phyloP scores from a whole-genome alignment of 2,797 vertebrate genomes.

The Clarias pachynema region DNA sequence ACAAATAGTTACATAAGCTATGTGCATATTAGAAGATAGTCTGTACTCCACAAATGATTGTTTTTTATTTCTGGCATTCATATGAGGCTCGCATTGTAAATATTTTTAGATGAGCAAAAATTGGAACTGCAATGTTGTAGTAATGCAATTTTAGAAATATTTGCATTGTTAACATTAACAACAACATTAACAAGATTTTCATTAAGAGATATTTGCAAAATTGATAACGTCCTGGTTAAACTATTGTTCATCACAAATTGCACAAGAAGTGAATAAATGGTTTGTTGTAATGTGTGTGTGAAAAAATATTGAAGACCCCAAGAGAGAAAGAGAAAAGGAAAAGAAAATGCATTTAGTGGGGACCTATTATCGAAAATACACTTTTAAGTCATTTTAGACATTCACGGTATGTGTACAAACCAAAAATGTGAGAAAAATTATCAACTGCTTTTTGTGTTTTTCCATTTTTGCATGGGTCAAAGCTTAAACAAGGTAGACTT shows the following conservation, averaged over 20 bases:
- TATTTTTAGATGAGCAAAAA: constrained; percentile 3
- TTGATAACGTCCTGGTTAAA: neutral
- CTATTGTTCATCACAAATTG: neutral
- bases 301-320: neutral
- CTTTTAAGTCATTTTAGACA: no score
- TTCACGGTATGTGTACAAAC: no score
- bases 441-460: no score
- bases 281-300: neutral
- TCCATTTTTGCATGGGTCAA: no score
- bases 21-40: neutral
- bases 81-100: neutral
- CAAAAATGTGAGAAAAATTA: no score
- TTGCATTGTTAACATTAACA: neutral
- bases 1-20: neutral
- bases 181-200: no score
- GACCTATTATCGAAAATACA: no score
- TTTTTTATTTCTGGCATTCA: neutral
- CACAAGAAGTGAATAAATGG: neutral
- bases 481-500: no score
- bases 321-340: neutral
- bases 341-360: neutral
- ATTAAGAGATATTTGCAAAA: neutral
- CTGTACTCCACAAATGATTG: neutral
- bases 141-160: neutral
- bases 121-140: neutral